Base-by-base conservation (phyloP, 2,797 vertebrate genomes). In the Tenualosa ilisha region DNA sequence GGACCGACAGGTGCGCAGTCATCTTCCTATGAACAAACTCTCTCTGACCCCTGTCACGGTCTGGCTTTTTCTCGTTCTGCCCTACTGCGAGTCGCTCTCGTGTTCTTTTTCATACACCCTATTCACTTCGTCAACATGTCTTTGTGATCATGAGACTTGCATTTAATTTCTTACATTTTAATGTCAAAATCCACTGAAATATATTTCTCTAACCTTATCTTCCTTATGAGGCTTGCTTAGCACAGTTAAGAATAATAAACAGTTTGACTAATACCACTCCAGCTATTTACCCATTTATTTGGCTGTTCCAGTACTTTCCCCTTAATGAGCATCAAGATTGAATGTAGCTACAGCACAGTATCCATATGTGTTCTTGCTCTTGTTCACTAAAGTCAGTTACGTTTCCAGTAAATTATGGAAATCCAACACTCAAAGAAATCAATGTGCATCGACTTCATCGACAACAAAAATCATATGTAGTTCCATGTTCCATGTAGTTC, bases 1-100 rank as follows among this genome's bases (percentile, higher is more conserved):
- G 0, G 96, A 96, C 93, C 91, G 96, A 90, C 96, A 96, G 92
- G 96, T 94, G 4, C 12, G 85, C 13, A 37, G 63, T 26, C n/a
- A 8, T 24, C 17, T 20, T 20, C 56, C 20, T 6, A 75, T 6
- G 37, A 75, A 43, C 31, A 7, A 15, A 75, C 37, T 43, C 31
- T 6, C 1, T 15, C 31, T 40, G 65, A 72, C 65, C 0, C 0
- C 65, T 31, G 26, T 37, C 26, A 13, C 65, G 37, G 65, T 31
- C 11, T 26, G 9, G 61, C 31, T 13, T 40, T 37, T 3, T 31
- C 63, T 22, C 63, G 12, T 31, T n/a, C 24, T 3, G 12, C 13
- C 24, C 24, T 31, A 61, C 51, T 53, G 51, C 51, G 8, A 53
- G 51, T 24, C 61, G 11, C 63, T 68, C 20, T 68, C 59, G 3